Evolutionary conservation across 2,113 vertebrate genomes (phyloP), one percentile per base, ranked within the genome.

Genomic region (Sinocyclocheilus anophthalmus): DNA sequence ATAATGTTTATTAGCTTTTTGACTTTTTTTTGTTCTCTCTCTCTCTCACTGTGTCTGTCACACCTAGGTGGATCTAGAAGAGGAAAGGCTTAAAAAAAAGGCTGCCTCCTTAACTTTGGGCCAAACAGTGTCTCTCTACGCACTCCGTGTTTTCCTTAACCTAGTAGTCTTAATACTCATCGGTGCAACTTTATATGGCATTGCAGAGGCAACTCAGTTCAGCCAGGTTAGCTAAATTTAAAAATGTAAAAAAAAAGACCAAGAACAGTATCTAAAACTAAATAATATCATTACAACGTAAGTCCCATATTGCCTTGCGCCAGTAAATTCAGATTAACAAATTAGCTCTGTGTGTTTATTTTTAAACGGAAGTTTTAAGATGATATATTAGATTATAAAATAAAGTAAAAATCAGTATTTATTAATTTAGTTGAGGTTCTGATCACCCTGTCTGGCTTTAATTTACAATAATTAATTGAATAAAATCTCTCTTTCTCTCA

Each of bases 21-120:
- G 30, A 33, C 53, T 77, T 5, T 65, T 9, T 10, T 53, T 14
- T 3, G 0, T 10, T 37, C 37, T 37, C 10, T 45, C 10, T 45
- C 50, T 55, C 53, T 55, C 14, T 4, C 45, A 22, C 37, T 81
- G 24, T 63, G 20, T 63, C 79, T 75, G 5, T 83, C 59, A 85
- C 7, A 30, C 2, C 61, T 90, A 98, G 97, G 92, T 97, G 91
- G 96, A 97, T 57, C 93, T 98, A 80, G 97, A 97, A 89, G 96
- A 98, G 85, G 94, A 96, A 2, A 84, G 26, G 0, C 45, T 94
- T 39, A 92, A 93, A 83, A 91, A 85, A 45, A 89, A 3, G 11
- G 88, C 93, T 5, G 94, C 94, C 0, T 87, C 89, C 73, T 93
- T 94, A 85, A 96, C 95, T 1, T 76, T 91, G 37, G 4, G 37